Base-by-base conservation (phyloP, 2,113 vertebrate genomes). In the Pseudorhombus dupliciocellatus region DNA sequence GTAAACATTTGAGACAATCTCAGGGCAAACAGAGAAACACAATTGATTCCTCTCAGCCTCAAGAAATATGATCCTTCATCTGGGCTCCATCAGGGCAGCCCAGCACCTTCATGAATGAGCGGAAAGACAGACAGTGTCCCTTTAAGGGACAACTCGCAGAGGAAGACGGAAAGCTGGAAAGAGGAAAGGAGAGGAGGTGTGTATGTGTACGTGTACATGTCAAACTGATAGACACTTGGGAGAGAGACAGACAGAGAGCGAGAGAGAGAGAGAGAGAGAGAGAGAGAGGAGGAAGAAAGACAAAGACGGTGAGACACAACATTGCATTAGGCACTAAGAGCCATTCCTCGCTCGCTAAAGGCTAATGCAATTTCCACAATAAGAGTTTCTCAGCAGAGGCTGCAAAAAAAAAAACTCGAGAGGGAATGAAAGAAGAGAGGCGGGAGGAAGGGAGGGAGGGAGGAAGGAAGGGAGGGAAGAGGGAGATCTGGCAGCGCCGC, bases 331-430 rank as follows among this genome's bases (percentile, higher is more conserved):
- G 86, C 89, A 87, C 90, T 90, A 86, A 93, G 88, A 93, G 91
- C 89, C 82, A 85, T 87, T 90, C 87, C 89, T 84, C 56, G 79
- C 85, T 88, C 70, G 84, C 86, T 89, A 85, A 91, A 90, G 90
- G 88, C 88, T 93, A 93, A 93, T 93, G 90, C 89, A 93, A 93
- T 93, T 91, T 91, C 88, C 84, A 90, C 88, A 89, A 90, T 90
- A 88, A 93, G 86, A 90, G 81, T 77, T 86, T 91, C 91, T 93
- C 87, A 85, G 81, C 28, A 83, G 91, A 93, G 88, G 86, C 85
- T 88, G 89, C 84, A 84, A 87, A 88, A 90, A 75, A 28, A 15
- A 56, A 76, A 84, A 73, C 74, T 53, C 58, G 72, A 81, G 85
- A 84, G 85, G 74, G 76, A 87, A 77, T 86, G 86, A 89, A 90